A percentile compares a stretch with the other conserved stretches of the same genome.
phyloP scores from a whole-genome alignment of 2,797 vertebrate genomes.

The Sphenopsis melanotis region DNA sequence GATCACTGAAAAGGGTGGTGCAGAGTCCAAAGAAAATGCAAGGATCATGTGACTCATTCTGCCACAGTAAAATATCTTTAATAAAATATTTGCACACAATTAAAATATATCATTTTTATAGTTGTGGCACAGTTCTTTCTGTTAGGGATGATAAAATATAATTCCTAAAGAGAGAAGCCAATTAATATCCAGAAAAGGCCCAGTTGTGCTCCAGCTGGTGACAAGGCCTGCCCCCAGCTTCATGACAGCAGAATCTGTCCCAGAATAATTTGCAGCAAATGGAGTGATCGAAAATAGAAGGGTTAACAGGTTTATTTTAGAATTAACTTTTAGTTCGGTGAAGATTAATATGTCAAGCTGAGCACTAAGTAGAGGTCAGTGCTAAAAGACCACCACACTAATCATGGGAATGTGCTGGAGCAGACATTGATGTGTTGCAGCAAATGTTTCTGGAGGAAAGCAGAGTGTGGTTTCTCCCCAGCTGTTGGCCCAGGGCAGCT shows the following conservation, averaged over 20 bases:
- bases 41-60: not conserved
- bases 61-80: not conserved
- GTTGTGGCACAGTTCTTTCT: not conserved
- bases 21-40: not conserved
- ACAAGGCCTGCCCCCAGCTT: not conserved
- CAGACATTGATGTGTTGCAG: slow-evolving; percentile 41
- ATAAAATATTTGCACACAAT: not conserved
- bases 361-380: slow-evolving; percentile 47
- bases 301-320: slow-evolving; percentile 52
- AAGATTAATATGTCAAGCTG: slow-evolving; percentile 49
- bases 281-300: not conserved
- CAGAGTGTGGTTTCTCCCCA: not conserved
- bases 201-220: not conserved
- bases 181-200: not conserved
- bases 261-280: slow-evolving; percentile 19
- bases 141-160: not conserved
- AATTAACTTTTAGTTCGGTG: slow-evolving; percentile 13
- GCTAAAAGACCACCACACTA: slow-evolving; percentile 44
- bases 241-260: not conserved
- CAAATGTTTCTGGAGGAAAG: slow-evolving; percentile 14
- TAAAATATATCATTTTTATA: not conserved
- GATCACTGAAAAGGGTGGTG: not conserved
- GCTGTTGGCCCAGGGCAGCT: not conserved
- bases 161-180: not conserved
- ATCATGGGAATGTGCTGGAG: slow-evolving; percentile 23